Conservation (phyloP, 2,888 invertebrate species). For the Camponotus fellah region DNA sequence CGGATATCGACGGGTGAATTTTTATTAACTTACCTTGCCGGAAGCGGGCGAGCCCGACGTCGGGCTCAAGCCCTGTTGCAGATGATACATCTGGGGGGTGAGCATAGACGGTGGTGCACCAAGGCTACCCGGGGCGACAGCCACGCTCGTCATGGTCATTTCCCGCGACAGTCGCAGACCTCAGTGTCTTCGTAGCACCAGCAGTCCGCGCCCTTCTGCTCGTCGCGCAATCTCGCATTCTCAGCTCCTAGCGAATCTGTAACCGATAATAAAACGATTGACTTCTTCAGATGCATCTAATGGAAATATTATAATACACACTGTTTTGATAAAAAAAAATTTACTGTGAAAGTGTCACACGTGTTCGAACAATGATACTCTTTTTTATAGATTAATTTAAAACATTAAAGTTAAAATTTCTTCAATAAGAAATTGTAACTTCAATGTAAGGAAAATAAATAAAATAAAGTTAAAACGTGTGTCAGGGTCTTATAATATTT, state of each 20-base stretch:
- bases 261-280: slow-evolving; percentile 18
- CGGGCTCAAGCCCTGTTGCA: slow-evolving; percentile 80
- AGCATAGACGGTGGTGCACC: slow-evolving; percentile 82
- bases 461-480: not conserved
- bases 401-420: not conserved
- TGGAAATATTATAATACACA: not conserved
- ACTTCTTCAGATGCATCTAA: not conserved
- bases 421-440: not conserved
- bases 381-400: not conserved
- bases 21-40: slow-evolving; percentile 77
- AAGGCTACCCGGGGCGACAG: slow-evolving; percentile 85
- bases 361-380: too few relatives aligned
- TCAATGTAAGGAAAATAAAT: not conserved
- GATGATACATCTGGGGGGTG: slow-evolving; percentile 82
- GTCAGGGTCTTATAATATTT: not conserved
- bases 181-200: slow-evolving; percentile 74
- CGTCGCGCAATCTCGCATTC: slow-evolving; percentile 77
- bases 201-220: slow-evolving; percentile 74
- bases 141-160: slow-evolving; percentile 86
- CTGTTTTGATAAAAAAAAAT: not conserved
- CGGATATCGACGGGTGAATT: not conserved
- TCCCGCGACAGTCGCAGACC: slow-evolving; percentile 77
- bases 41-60: slow-evolving; percentile 78
- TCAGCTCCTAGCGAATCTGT: slow-evolving; percentile 72
- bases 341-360: not conserved